phyloP scores from a whole-genome alignment of 1,140 invertebrate species.

The Phymorhynchus buccinoides region DNA sequence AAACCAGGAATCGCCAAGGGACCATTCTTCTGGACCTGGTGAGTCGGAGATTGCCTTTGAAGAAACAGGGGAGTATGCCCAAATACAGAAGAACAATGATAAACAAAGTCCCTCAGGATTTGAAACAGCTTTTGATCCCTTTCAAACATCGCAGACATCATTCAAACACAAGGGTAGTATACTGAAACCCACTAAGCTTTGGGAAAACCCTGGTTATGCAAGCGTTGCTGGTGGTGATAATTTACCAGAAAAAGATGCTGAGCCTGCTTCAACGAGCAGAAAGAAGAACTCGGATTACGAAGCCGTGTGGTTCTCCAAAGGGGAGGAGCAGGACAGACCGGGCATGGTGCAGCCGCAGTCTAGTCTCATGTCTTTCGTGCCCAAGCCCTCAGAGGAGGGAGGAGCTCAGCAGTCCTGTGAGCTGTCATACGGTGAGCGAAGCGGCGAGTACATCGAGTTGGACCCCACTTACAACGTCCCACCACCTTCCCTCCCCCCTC shows the following conservation, averaged over 20 bases:
- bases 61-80: neutral
- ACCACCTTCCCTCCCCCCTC: slow-evolving; percentile 15
- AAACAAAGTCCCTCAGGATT: neutral
- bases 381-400: neutral
- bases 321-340: neutral
- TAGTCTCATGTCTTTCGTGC: slow-evolving; percentile 15
- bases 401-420: neutral
- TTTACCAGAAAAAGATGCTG: neutral
- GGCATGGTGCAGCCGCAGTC: slow-evolving; percentile 25
- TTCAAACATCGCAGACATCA: neutral
- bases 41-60: slow-evolving; percentile 9
- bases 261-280: too few relatives aligned
- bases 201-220: neutral
- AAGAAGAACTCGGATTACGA: slow-evolving; percentile 19
- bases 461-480: slow-evolving; percentile 38
- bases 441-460: slow-evolving; percentile 30
- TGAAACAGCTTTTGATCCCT: slow-evolving; percentile 29
- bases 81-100: neutral
- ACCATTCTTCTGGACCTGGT: neutral
- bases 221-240: neutral
- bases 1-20: neutral
- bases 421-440: slow-evolving; percentile 4
- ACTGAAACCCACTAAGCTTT: slow-evolving; percentile 24
- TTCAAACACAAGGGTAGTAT: neutral
- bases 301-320: slow-evolving; percentile 17